phyloP scores from a whole-genome alignment of 2,113 vertebrate genomes.

The Enhydra lutris region DNA sequence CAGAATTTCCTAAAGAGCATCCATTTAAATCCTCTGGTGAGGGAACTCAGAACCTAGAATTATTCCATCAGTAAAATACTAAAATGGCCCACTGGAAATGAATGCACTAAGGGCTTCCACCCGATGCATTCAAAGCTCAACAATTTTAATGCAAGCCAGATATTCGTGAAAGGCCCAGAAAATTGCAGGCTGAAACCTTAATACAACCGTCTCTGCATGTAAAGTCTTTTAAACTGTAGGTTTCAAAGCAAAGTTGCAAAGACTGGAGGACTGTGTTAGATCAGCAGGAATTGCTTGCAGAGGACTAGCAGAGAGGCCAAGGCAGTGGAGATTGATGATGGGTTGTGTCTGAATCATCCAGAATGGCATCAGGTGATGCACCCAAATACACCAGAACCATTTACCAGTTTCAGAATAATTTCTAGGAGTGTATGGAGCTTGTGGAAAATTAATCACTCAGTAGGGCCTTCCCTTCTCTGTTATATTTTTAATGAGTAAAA shows the following conservation, averaged over 20 bases:
- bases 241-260: slow-evolving; percentile 44
- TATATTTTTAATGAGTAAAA: slow-evolving; percentile 1
- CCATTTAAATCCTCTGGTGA: not conserved
- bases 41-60: not conserved
- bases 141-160: not conserved
- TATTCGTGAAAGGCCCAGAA: not conserved
- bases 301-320: not conserved
- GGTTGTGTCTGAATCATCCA: not conserved
- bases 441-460: not conserved
- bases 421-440: not conserved
- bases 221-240: slow-evolving; percentile 21
- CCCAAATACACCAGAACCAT: not conserved
- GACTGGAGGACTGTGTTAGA: slow-evolving; percentile 37
- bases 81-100: not conserved
- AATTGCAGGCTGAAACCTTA: not conserved
- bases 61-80: slow-evolving; percentile 33
- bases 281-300: slow-evolving; percentile 24
- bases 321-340: slow-evolving; percentile 35
- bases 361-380: not conserved
- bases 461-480: not conserved
- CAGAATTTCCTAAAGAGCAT: not conserved
- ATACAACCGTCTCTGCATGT: not conserved
- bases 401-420: not conserved
- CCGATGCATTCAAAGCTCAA: not conserved
- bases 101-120: not conserved